Base-by-base conservation (phyloP, 2,113 vertebrate genomes). In the Platichthys stellatus region DNA sequence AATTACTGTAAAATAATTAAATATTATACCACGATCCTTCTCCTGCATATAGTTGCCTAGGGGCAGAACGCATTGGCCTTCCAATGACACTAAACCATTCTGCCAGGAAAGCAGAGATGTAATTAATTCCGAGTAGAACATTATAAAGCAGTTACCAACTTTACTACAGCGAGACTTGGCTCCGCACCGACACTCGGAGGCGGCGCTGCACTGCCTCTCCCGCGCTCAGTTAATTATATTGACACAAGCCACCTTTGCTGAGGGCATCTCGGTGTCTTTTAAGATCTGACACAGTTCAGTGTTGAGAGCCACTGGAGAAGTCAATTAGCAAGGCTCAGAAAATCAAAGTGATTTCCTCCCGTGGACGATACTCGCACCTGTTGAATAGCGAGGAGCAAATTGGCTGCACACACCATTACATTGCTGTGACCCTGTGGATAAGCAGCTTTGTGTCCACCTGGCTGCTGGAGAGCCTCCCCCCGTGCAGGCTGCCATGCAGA, bases 381-480 rank as follows among this genome's bases (percentile, higher is more conserved):
- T 74, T 87, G 81, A 86, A 84, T 72, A 79, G 84, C 40, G 79
- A 74, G 35, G 72, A 82, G 80, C 78, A 91, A 92, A 90, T 85
- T 88, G 86, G 79, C 79, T 78, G 71, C 80, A 80, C 78, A 85
- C 81, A 76, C 85, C 76, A 87, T 89, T 90, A 74, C 82, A 86
- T 88, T 80, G 77, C 80, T 83, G 69, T 82, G 85, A 89, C 86
- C 86, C 85, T 6, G 56, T 82, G 88, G 86, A 87, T 90, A 90
- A 90, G 86, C 88, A 83, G 84, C 88, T 91, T 90, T 88, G 84
- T 91, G 77, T 91, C 82, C 82, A 77, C 84, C 81, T 88, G 85
- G 75, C 81, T 86, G 74, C 64, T 83, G 69, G 80, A 93, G 83
- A 82, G 89, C 64, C 66, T 79, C 87, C 86, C 86, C 53, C 81